Conservation (phyloP, 2,113 vertebrate species). For the Jaculus jaculus region DNA sequence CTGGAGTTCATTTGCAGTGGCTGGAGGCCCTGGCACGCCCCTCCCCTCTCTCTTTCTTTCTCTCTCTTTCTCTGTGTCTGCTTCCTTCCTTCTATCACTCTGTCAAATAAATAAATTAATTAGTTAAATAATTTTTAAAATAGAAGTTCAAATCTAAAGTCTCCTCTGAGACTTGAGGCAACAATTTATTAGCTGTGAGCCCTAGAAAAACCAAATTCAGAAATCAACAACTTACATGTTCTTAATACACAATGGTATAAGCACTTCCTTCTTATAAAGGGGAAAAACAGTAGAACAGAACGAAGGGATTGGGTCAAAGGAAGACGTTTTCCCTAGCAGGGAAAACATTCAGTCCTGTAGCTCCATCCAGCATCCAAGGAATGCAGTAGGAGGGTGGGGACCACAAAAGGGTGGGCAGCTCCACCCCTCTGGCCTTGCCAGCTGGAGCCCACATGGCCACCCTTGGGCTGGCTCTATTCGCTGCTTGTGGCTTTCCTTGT, state of each 20-base stretch:
- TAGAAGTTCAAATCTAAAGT: neutral
- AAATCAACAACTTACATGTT: neutral
- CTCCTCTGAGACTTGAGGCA: neutral
- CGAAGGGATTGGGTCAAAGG: neutral
- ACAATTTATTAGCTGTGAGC: neutral
- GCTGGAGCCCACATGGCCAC: neutral
- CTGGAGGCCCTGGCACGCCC: too few species aligned
- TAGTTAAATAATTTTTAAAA: too few species aligned
- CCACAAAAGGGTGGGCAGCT: neutral
- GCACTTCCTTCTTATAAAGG: neutral
- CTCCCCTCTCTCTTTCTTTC: too few species aligned
- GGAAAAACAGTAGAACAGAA: neutral
- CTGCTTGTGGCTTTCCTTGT: neutral
- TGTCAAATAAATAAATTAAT: too few species aligned
- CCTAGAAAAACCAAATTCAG: neutral
- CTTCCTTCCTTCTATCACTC: too few species aligned
- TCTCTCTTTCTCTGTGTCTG: too few species aligned
- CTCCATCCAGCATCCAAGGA: neutral
- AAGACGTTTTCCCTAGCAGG: neutral
- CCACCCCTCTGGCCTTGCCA: neutral
- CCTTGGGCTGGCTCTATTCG: neutral
- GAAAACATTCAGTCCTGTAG: too few species aligned
- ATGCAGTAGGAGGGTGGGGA: neutral
- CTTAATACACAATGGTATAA: neutral
- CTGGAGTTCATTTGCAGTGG: too few species aligned